Evolutionary conservation across 2,113 vertebrate species (phyloP).

Genomic region (Cynoglossus semilaevis): DNA sequence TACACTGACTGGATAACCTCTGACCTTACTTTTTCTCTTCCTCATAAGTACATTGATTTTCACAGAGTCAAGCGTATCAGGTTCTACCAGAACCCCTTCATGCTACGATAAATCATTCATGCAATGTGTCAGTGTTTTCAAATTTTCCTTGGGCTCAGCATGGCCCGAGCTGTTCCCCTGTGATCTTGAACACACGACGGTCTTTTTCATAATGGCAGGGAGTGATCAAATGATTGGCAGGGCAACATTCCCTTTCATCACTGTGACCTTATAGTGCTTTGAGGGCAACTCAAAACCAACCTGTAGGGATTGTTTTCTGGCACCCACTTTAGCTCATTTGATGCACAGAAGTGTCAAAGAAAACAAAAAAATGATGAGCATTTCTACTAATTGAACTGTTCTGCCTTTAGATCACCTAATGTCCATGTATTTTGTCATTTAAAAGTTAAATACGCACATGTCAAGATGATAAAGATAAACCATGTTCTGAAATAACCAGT

Average conservation of each 20-base stretch:
- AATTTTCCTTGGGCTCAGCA: conserved; percentile 34
- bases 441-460: too few species aligned
- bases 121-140: conserved; percentile 38
- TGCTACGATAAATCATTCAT: conserved; percentile 46
- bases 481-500: too few species aligned
- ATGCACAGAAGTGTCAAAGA: too few species aligned
- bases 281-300: conserved; percentile 16
- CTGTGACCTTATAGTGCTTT: conserved; percentile 18
- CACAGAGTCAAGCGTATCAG: conserved; percentile 38
- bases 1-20: conserved; percentile 44
- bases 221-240: conserved; percentile 27
- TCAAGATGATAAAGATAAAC: too few species aligned
- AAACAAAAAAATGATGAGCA: too few species aligned
- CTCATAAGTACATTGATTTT: conserved; percentile 41
- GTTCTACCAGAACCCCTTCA: conserved; percentile 32
- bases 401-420: too few species aligned
- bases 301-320: conserved; percentile 25
- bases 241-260: conserved; percentile 38
- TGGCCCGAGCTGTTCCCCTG: conserved; percentile 5
- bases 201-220: conserved; percentile 26
- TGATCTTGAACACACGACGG: conserved; percentile 35
- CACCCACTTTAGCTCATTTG: conserved; percentile 1
- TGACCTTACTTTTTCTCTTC: conserved; percentile 52
- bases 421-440: too few species aligned
- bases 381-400: too few species aligned